Base-by-base conservation (phyloP, 2,888 invertebrate species). In the Baccha elongata region DNA sequence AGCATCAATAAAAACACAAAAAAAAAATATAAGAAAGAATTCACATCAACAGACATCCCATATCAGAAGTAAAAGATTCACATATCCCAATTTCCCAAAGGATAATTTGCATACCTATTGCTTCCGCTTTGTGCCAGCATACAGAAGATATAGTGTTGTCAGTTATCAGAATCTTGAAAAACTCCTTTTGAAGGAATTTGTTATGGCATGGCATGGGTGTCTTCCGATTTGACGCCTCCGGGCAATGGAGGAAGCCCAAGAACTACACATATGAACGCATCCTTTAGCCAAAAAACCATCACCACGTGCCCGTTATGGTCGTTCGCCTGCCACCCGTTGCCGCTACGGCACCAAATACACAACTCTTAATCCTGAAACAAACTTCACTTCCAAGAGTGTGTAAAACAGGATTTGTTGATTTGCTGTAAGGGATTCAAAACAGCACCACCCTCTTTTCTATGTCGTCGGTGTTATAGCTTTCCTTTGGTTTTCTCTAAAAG, bases 391-490 rank as follows among this genome's bases (percentile, higher is more conserved):
- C 62, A 78, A 83, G 78, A 83, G 83, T 83, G 83, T 83, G 83
- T 83, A 83, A 83, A 83, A 83, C 78, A 78, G 83, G 83, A 83
- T 83, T 83, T 83, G 83, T 83, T 83, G 83, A 83, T 83, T 83
- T 83, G 83, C 83, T 83, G 83, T 83, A 83, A 78, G 78, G 83
- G 83, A 83, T 83, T 83, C 83, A 78, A 83, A 83, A 78, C 67
- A 83, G 72, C 78, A 73, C 44, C 71, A 48, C 76, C 65, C 62
- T n/a, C n/a, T n/a, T n/a, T 19, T 17, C 26, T 15, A 19, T 35
- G 5, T 40, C 26, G 10, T 11, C 15, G 23, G 44, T 44, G 40
- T 23, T 23, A 23, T 23, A 53, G 17, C 44, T 46, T 53, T 68
- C 13, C 32, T 55, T 52, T 29, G 17, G 75, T 32, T 75, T 81